Base-by-base conservation (phyloP, 2,797 vertebrate species). In the Hippopotamyrus pictus region DNA sequence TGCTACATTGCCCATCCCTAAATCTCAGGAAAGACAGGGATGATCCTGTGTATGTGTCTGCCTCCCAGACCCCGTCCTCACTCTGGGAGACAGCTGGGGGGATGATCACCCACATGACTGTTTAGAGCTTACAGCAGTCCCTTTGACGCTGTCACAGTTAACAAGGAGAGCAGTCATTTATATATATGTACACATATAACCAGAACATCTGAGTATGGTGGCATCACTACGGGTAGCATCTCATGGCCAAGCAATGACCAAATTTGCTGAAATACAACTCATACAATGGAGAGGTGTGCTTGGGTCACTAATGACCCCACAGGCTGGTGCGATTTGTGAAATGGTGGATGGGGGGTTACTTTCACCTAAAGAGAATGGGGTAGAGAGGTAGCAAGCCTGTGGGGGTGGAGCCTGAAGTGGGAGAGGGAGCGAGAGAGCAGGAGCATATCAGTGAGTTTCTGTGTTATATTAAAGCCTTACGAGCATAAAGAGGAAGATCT, bases 391-490 rank as follows among this genome's bases (percentile, higher is more conserved):
- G 19, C 46, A 17, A 50, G 14, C 41, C 44, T n/a, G 44, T 17
- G 17, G 6, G 79, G 19, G 46, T 11, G 79, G 29, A 33, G 25
- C 33, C 6, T 17, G 86, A 76, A 33, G 29, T 25, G 54, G 41
- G 19, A 25, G 48, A 17, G 37, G n/a, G 62, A 41, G 65, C 0
- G 48, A 50, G 86, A 3, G 46, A 73, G 65, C 84, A 0, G 25
- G 82, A 22, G 44, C 12, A 76, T 94, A 92, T 29, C 22, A 92
- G 95, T 93, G 93, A 95, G 93, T 88, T 94, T 94, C 92, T 94
- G 94, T 3, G 9, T 96, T 96, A 96, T 96, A 96, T 96, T 93
- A 95, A 93, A 95, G 93, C 94, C 94, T 83, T 87, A 88, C 83
- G 88, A 88, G 89, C 88, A 89, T 89, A 89, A 90, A 91, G 93